Evolutionary conservation across 2,888 invertebrate genomes (phyloP).

Genomic region (Cataglyphis livida): DNA sequence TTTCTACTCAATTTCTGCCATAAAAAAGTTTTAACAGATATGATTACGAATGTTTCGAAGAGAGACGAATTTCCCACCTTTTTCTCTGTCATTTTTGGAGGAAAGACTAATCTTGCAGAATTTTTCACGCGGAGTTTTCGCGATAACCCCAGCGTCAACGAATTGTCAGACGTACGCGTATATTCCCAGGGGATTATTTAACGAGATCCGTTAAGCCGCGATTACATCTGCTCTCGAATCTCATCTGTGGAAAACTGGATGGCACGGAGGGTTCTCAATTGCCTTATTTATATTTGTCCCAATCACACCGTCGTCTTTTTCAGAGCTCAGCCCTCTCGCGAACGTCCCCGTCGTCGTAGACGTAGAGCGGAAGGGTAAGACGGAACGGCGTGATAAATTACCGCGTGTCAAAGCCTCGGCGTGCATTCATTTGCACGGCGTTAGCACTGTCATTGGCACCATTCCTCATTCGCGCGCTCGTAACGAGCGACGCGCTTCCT

Average conservation of each 20-base stretch:
- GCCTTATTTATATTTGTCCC: constrained; percentile 84
- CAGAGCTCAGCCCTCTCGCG: constrained; percentile 34
- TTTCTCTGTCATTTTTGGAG: background rate
- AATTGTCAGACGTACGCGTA: constrained; percentile 76
- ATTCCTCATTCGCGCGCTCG: constrained; percentile 81
- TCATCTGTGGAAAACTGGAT: constrained; percentile 51
- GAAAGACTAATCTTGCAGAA: constrained; percentile 77
- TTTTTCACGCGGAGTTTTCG: constrained; percentile 80
- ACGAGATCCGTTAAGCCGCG: constrained; percentile 82
- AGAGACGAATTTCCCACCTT: constrained; percentile 16
- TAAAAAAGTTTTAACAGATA: background rate
- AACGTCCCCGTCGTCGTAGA: constrained; percentile 36
- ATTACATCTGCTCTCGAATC: constrained; percentile 75
- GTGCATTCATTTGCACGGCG: constrained; percentile 85
- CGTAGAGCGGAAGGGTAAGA: constrained; percentile 61
- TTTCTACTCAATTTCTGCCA: background rate
- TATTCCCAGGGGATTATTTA: constrained; percentile 81
- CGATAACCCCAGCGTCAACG: constrained; percentile 76
- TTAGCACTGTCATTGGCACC: constrained; percentile 84
- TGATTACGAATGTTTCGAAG: background rate
- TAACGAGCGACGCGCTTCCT: constrained; percentile 52
- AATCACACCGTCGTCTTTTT: constrained; percentile 77
- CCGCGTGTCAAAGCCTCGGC: constrained; percentile 83
- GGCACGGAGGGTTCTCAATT: constrained; percentile 70
- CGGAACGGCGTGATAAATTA: constrained; percentile 83